Evolutionary conservation across 2,113 vertebrate species (phyloP), one percentile per base, ranked within the genome.

Genomic region (Burhinus oedicnemus): DNA sequence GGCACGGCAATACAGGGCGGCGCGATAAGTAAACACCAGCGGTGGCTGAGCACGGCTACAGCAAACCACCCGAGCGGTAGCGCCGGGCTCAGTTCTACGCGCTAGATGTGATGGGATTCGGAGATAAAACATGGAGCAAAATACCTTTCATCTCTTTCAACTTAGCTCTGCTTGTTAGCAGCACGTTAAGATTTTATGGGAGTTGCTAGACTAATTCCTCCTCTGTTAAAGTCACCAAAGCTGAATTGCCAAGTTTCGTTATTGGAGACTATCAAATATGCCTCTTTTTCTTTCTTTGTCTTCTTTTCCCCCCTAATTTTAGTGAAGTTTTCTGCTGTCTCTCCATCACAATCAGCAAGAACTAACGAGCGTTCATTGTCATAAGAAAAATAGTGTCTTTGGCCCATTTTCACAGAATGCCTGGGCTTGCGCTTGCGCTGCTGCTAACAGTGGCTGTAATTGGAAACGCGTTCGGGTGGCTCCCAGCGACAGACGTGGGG

Each of bases 61-160:
- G 55, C 5, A 1, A 86, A 36, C 20, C 29, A 40, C 36, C 81
- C n/a, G 29, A 2, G 6, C 0, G 12, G 21, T 19, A 38, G 34
- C 2, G 1, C 30, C 3, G 1, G 34, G 19, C 17, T 42, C 68
- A 17, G 32, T 51, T n/a, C n/a, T 44, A 15, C 8, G 3, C 17
- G 5, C 40, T 40, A 58, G 47, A 4, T 25, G 11, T 23, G 34
- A 20, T 13, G 58, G 49, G 29, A 72, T 61, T 29, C n/a, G 58
- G 54, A 68, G 55, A 36, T 44, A 42, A 70, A 75, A 68, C 8
- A 18, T 3, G 17, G 20, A 68, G 21, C 5, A 55, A 83, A 90
- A 74, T 29, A 34, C 26, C 38, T 42, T 60, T 83, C 5, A 34
- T 75, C 45, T 38, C 55, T 52, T 58, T 49, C 72, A 69, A 3